A percentile compares a stretch with the other conserved stretches of the same genome.
Conservation (phyloP, 2,113 vertebrate genomes). For the Callionymus lyra region DNA sequence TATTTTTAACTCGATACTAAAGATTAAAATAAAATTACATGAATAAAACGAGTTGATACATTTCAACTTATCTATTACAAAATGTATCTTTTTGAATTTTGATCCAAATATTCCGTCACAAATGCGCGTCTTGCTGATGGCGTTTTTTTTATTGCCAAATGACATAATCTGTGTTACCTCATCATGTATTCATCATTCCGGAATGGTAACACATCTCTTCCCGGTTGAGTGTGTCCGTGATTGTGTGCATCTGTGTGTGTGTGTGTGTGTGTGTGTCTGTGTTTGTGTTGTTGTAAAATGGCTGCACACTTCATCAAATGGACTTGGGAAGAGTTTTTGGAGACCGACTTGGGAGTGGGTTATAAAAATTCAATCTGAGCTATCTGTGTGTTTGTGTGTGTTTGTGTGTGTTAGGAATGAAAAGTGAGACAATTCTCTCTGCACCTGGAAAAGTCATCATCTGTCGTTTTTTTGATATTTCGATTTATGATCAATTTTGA, state of each 20-base stretch:
- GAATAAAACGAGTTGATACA: too few relatives aligned
- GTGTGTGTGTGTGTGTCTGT: neutral
- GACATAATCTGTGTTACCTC: too few relatives aligned
- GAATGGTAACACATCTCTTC: too few relatives aligned
- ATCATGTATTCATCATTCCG: too few relatives aligned
- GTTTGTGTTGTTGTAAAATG: neutral
- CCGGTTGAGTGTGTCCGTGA: neutral
- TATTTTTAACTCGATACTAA: too few relatives aligned
- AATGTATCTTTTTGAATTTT: too few relatives aligned
- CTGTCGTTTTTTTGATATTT: slow-evolving; percentile 6
- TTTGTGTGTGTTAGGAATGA: slow-evolving; percentile 1
- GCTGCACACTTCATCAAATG: slow-evolving; percentile 10
- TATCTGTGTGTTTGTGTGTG: neutral
- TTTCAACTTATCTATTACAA: too few relatives aligned
- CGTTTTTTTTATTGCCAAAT: too few relatives aligned
- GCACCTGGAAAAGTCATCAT: slow-evolving; percentile 4
- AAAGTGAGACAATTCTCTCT: slow-evolving; percentile 5
- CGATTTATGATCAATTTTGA: neutral
- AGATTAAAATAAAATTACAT: too few relatives aligned
- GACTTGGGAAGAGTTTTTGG: slow-evolving; percentile 2
- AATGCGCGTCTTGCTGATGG: too few relatives aligned
- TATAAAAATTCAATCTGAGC: slow-evolving; percentile 4
- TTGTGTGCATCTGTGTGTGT: slow-evolving; percentile 5
- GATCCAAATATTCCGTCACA: too few relatives aligned
- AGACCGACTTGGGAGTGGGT: slow-evolving; percentile 8